A percentile compares a stretch with the other conserved stretches of the same genome.
Conservation (phyloP, 2,797 vertebrate genomes). For the Hydrophis major region DNA sequence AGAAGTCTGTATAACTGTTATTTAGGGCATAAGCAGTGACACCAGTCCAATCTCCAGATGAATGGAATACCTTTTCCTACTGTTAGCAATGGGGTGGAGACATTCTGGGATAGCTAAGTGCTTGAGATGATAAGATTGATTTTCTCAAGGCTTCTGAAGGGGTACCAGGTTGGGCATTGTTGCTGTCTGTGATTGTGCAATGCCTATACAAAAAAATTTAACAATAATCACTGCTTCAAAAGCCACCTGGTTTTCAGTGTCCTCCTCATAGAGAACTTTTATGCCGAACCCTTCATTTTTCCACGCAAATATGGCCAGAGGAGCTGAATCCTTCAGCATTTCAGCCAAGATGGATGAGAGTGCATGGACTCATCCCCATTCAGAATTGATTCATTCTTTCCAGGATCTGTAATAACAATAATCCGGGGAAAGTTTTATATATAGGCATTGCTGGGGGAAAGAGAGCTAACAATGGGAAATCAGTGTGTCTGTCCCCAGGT, state of each 20-base stretch:
- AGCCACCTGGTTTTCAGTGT: not conserved
- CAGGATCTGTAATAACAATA: not conserved
- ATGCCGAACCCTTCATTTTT: not conserved
- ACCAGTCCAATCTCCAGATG: not conserved
- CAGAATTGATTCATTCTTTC: not conserved
- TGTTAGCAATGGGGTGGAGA: not conserved
- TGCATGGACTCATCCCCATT: not conserved
- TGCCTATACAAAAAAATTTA: not conserved
- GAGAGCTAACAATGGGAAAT: not conserved
- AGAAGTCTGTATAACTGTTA: not conserved
- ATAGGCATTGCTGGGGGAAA: not conserved
- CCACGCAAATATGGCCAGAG: not conserved
- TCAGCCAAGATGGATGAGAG: not conserved
- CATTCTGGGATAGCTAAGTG: not conserved
- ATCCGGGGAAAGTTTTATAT: not conserved
- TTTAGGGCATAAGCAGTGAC: not conserved
- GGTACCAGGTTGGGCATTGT: not conserved
- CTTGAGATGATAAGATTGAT: not conserved
- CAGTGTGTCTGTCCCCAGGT: not conserved
- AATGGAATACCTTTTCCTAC: not conserved
- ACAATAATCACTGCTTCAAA: not conserved
- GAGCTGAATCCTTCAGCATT: not conserved
- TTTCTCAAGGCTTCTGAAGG: not conserved
- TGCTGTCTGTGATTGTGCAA: not conserved
- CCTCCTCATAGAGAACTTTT: not conserved